Percentiles rank a stretch among this genome's conserved stretches.
Evolutionary conservation across 2,888 invertebrate genomes (phyloP).

Genomic region (Amblyjoppa fuscipennis): DNA sequence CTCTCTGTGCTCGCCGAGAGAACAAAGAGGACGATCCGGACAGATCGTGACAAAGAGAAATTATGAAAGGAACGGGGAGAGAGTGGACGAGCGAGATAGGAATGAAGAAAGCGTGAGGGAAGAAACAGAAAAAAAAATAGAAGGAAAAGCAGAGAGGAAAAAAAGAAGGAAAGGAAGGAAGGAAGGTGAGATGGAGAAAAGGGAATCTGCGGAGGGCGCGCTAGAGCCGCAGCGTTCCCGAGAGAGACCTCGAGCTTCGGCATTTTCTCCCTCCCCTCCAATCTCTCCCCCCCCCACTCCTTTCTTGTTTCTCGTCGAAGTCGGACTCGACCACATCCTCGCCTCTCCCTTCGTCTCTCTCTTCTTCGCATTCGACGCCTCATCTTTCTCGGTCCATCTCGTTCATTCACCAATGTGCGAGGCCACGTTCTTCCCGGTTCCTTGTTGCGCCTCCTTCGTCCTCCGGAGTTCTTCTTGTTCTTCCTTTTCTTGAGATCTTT

Average conservation of each 20-base stretch:
- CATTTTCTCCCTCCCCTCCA: constrained; percentile 52
- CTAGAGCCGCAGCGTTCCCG: constrained; percentile 39
- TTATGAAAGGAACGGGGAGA: constrained; percentile 66
- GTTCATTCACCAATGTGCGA: constrained; percentile 49
- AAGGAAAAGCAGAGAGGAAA: not conserved
- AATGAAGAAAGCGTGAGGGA: not conserved
- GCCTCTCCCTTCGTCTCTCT: constrained; percentile 15
- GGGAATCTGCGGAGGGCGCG: constrained; percentile 17
- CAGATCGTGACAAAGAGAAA: constrained; percentile 73
- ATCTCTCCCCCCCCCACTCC: constrained; percentile 14
- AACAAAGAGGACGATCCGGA: constrained; percentile 71
- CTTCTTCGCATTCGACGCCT: not conserved
- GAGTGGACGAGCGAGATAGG: constrained; percentile 34
- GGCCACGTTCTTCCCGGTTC: constrained; percentile 50
- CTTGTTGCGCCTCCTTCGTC: constrained; percentile 49
- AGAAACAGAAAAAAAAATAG: constrained; percentile 1
- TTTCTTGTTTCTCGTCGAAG: constrained; percentile 29
- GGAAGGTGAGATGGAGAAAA: constrained; percentile 31
- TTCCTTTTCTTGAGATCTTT: constrained; percentile 8
- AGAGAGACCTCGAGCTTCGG: constrained; percentile 61
- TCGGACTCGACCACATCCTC: constrained; percentile 55
- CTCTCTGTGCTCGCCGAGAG: constrained; percentile 60
- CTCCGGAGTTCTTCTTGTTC: constrained; percentile 45
- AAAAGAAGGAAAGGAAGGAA: constrained; percentile 27
- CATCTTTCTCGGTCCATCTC: constrained; percentile 56